Conservation (phyloP, 2,888 invertebrate species). For the Aspidiotus rigidus region DNA sequence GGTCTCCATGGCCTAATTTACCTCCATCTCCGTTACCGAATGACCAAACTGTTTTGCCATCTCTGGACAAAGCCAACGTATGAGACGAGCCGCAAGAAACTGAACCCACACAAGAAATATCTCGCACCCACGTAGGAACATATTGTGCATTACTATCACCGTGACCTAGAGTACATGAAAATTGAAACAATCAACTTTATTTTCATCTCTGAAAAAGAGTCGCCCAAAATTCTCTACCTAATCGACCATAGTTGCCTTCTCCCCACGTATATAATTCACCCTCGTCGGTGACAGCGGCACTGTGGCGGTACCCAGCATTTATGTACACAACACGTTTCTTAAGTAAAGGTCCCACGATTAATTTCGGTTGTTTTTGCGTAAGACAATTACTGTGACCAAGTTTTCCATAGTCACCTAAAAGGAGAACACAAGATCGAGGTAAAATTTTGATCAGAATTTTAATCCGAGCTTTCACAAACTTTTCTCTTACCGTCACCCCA, state of each 20-base stretch:
- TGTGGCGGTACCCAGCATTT: slow-evolving; percentile 51
- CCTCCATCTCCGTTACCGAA: slow-evolving; percentile 52
- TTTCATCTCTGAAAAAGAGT: background rate
- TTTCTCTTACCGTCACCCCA: slow-evolving; percentile 49
- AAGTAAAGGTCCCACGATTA: slow-evolving; percentile 46
- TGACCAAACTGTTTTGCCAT: slow-evolving; percentile 51
- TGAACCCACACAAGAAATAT: slow-evolving; percentile 50
- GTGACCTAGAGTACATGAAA: slow-evolving; percentile 45
- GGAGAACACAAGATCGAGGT: background rate
- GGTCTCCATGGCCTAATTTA: slow-evolving; percentile 48
- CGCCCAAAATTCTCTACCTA: slow-evolving; percentile 40
- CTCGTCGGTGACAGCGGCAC: slow-evolving; percentile 50
- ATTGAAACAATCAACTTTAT: slow-evolving; percentile 21
- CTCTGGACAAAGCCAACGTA: slow-evolving; percentile 48
- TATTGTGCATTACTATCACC: slow-evolving; percentile 53
- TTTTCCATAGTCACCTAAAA: slow-evolving; percentile 50
- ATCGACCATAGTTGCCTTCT: slow-evolving; percentile 50
- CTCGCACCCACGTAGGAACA: slow-evolving; percentile 51
- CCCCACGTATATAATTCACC: slow-evolving; percentile 53
- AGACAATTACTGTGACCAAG: slow-evolving; percentile 49
- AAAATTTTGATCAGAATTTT: no score
- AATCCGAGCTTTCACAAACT: no score
- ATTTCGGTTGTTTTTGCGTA: slow-evolving; percentile 50
- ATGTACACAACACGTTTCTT: slow-evolving; percentile 48
- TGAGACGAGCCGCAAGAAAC: slow-evolving; percentile 51